Evolutionary conservation across 2,797 vertebrate species (phyloP), one percentile per base, ranked within the genome.

Genomic region (Pangasius larnaudii): DNA sequence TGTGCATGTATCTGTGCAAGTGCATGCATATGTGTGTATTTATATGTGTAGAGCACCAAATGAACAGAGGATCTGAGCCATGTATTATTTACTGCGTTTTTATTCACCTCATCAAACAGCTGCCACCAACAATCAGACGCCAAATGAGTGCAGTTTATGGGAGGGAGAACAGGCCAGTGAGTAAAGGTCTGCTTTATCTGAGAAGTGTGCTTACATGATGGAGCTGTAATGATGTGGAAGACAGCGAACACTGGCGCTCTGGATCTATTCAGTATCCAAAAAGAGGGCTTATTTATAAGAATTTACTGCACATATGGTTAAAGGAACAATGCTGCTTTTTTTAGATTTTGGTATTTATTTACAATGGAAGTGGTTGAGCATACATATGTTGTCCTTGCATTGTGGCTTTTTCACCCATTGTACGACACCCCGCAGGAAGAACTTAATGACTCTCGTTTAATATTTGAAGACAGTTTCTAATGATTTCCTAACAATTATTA

Each of bases 71-170:
- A 93, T 91, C 89, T 86, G 65, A 90, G 87, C 84, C 92, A 93
- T 93, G 87, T 92, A 93, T 94, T 92, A 94, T 95, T 94, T 91
- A 93, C 84, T 88, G 84, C 84, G 72, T 91, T 93, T 93, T 93
- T 94, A 94, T 94, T 94, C 91, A 93, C 91, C 91, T 93, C 92
- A 93, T 93, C 90, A 89, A 94, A 90, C 91, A 93, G 92, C 91
- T 93, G 91, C 90, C 90, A 91, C 89, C 87, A 86, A 91, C 89
- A 89, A 84, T 92, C 89, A 89, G 83, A 88, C 51, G 90, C 91
- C 92, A 93, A 90, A 91, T 88, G 87, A 91, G 74, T 89, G 84
- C 83, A 87, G 89, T 92, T 91, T 87, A 91, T 91, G 77, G 84
- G 85, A 67, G 78, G 42, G 87, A 90, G 89, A 89, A 89, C 89